Evolutionary conservation across 2,113 vertebrate species (phyloP), one percentile per base, ranked within the genome.

Genomic region (Sinocyclocheilus anshuiensis): DNA sequence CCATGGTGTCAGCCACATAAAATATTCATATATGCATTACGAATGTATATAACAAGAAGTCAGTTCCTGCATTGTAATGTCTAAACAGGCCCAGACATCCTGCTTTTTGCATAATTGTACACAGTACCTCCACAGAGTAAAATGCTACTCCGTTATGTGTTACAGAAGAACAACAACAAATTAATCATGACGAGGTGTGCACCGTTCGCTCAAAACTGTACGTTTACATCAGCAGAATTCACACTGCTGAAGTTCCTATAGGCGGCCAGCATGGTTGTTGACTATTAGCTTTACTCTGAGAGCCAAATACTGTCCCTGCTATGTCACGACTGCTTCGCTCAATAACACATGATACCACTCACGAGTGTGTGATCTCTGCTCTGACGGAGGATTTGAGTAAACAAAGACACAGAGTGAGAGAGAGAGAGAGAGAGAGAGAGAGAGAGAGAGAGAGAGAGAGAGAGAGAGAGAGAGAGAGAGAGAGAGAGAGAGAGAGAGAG

Each of bases 291-390:
- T 59, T 36, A 71, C 33, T 87, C 29, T 22, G n/a, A 71, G 20
- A 79, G 86, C 42, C 53, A 42, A 81, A 84, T 13, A 39, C 77
- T 84, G 77, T 87, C 57, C 26, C 74, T 36, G 57, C 39, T 45
- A 81, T 71, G 26, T 84, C 69, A 65, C 7, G 12, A 63, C 53
- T 24, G 42, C 57, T 81, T 76, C 83, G 45, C 57, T 63, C 45
- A 63, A 61, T 57, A 84, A 84, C 86, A 87, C 71, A 81, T 85
- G 86, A 87, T 71, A 81, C 69, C 29, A 45, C 77, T 87, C 69
- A 87, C 6, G 61, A 57, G 83, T 71, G 83, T 85, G 77, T 85
- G 77, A 87, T 39, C 86, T 76, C 24, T 42, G 86, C 67, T 29
- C 82, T 81, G 67, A 80, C 4, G 16, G 15, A 55, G 53, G 53